phyloP scores from a whole-genome alignment of 2,113 vertebrate species.

The Bombycilla garrulus region DNA sequence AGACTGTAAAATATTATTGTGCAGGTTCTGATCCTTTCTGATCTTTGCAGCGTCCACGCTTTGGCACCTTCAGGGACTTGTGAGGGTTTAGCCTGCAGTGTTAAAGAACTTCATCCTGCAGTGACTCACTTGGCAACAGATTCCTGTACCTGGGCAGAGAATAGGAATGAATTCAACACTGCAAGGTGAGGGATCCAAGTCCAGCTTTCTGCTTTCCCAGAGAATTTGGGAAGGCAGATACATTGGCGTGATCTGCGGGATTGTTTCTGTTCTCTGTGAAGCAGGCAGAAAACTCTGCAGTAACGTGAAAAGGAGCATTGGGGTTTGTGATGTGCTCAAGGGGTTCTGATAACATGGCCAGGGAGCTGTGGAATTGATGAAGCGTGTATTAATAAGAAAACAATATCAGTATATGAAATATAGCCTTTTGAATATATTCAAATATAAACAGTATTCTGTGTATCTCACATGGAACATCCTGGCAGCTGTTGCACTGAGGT shows the following conservation, averaged over 20 bases:
- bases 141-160: background rate
- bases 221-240: background rate
- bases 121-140: background rate
- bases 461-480: background rate
- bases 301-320: background rate
- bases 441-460: background rate
- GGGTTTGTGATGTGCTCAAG: background rate
- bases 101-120: background rate
- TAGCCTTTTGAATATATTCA: background rate
- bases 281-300: accelerated
- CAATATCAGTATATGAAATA: background rate
- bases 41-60: background rate
- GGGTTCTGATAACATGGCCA: background rate
- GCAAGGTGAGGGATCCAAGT: background rate
- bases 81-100: background rate
- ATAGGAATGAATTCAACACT: background rate
- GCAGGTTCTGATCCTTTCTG: background rate
- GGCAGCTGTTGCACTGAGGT: background rate
- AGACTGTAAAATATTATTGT: background rate
- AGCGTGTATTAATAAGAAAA: background rate
- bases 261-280: background rate
- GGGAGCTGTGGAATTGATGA: background rate
- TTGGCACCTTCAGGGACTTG: background rate
- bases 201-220: background rate
- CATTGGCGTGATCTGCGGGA: background rate